Conservation (phyloP, 2,797 vertebrate genomes). For the Diplodus sargus region DNA sequence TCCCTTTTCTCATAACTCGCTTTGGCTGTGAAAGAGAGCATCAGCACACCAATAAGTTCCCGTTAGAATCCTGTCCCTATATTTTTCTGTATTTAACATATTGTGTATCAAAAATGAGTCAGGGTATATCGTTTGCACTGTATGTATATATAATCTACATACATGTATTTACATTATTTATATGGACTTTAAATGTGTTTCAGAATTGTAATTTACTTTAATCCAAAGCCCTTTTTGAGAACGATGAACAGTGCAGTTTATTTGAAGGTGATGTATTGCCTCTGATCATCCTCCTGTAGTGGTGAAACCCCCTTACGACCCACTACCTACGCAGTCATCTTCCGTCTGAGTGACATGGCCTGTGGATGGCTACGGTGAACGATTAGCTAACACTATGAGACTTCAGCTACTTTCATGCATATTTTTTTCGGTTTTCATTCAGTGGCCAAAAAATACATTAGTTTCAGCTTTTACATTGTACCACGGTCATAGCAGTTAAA, state of each 20-base stretch:
- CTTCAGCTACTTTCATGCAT: conserved; percentile 78
- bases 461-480: conserved; percentile 66
- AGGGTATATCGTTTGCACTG: conserved; percentile 67
- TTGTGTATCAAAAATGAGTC: conserved; percentile 57
- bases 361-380: conserved; percentile 54
- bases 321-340: neutral
- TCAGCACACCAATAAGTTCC: conserved; percentile 25
- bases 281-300: conserved; percentile 46
- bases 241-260: conserved; percentile 75
- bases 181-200: conserved; percentile 76
- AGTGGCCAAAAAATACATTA: conserved; percentile 68
- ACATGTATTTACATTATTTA: conserved; percentile 83
- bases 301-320: neutral
- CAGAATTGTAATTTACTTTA: conserved; percentile 71
- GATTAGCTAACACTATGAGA: conserved; percentile 57
- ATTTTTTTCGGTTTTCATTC: conserved; percentile 69
- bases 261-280: conserved; percentile 70
- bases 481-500: conserved; percentile 35
- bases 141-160: conserved; percentile 81
- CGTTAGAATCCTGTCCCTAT: neutral
- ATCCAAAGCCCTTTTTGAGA: conserved; percentile 84
- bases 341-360: conserved; percentile 35
- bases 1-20: conserved; percentile 35
- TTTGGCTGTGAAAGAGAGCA: conserved; percentile 57
- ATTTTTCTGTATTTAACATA: conserved; percentile 28